phyloP scores from a whole-genome alignment of 2,113 vertebrate genomes.

The Ptyas mucosa region DNA sequence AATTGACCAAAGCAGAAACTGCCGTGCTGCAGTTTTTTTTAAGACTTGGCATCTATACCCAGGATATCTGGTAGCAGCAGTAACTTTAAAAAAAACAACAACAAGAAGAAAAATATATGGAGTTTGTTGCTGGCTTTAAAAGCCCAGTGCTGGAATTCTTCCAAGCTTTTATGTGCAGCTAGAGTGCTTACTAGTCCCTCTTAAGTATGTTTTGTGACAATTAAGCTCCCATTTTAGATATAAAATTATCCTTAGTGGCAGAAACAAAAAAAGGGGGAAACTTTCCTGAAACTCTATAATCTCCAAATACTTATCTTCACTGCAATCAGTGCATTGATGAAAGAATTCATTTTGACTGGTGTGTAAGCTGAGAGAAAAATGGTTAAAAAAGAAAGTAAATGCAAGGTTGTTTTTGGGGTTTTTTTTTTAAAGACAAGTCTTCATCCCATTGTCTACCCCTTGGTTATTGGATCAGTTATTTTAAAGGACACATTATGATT shows the following conservation, averaged over 20 bases:
- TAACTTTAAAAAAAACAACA: conserved; percentile 14
- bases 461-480: conserved; percentile 43
- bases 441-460: conserved; percentile 23
- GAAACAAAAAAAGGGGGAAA: background rate
- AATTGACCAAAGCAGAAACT: conserved; percentile 47
- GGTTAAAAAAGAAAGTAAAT: conserved; percentile 34
- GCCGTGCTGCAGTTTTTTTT: conserved; percentile 31
- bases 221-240: conserved; percentile 40
- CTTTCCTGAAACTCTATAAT: conserved; percentile 30
- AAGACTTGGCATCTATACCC: conserved; percentile 48
- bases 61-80: conserved; percentile 42
- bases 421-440: conserved; percentile 34
- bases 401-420: background rate
- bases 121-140: conserved; percentile 54
- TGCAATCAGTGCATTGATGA: conserved; percentile 53
- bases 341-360: conserved; percentile 54
- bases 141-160: conserved; percentile 36
- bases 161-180: conserved; percentile 43
- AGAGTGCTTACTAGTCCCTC: conserved; percentile 4
- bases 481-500: background rate
- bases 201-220: conserved; percentile 35
- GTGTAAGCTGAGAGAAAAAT: conserved; percentile 49
- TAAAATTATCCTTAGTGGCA: conserved; percentile 45
- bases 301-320: conserved; percentile 42
- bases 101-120: conserved; percentile 25